Conservation (phyloP, 2,888 invertebrate genomes). For the Euzophera pinguis region DNA sequence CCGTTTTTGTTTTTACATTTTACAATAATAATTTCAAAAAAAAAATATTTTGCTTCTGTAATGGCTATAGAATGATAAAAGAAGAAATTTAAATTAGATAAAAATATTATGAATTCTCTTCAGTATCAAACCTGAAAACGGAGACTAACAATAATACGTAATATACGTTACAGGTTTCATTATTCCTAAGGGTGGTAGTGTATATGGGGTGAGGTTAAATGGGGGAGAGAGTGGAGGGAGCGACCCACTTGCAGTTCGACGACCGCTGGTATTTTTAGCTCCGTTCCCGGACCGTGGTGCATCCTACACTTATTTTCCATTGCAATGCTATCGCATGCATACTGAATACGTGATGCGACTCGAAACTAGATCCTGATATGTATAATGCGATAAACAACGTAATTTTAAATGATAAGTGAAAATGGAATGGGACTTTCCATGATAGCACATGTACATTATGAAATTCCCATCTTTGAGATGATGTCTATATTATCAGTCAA, state of each 20-base stretch:
- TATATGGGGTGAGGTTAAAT: neutral
- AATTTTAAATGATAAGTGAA: constrained; percentile 5
- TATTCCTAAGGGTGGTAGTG: constrained; percentile 21
- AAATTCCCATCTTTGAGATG: neutral
- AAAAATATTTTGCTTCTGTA: too few species aligned
- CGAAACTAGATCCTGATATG: neutral
- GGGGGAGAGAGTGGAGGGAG: constrained; percentile 34
- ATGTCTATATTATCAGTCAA: neutral
- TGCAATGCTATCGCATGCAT: constrained; percentile 45
- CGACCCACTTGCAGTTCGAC: constrained; percentile 66
- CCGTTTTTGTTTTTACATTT: too few species aligned
- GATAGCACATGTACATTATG: neutral
- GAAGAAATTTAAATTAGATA: too few species aligned
- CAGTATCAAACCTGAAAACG: too few species aligned
- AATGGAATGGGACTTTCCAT: constrained; percentile 9
- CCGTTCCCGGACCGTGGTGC: constrained; percentile 44
- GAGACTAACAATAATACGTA: too few species aligned
- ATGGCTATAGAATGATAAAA: too few species aligned
- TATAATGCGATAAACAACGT: constrained; percentile 4
- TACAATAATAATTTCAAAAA: too few species aligned
- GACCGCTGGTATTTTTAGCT: constrained; percentile 71
- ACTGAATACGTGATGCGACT: constrained; percentile 17
- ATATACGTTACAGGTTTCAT: constrained; percentile 15
- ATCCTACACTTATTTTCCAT: constrained; percentile 54
- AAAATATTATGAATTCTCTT: too few species aligned